A percentile compares a stretch with the other conserved stretches of the same genome.
phyloP scores from a whole-genome alignment of 2,797 vertebrate genomes.

The Remorina albescens region DNA sequence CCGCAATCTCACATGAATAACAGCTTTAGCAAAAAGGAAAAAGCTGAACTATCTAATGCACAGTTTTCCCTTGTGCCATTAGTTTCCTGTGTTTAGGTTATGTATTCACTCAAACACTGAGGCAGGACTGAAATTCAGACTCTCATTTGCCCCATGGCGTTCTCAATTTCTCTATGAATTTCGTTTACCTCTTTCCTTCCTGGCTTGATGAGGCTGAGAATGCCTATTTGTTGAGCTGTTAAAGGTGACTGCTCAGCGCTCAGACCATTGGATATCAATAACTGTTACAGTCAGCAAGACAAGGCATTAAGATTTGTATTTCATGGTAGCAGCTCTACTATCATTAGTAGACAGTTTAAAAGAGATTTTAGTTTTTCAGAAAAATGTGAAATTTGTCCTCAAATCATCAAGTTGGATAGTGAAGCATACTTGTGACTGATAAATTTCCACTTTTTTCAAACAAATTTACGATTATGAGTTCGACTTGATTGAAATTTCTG shows the following conservation, averaged over 20 bases:
- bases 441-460: background rate
- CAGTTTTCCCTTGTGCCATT: background rate
- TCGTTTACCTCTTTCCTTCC: constrained; percentile 31
- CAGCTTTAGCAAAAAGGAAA: background rate
- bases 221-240: constrained; percentile 46
- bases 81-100: background rate
- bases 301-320: background rate
- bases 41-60: background rate
- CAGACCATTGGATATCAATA: constrained; percentile 52
- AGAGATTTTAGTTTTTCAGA: background rate
- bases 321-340: background rate
- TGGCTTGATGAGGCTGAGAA: constrained; percentile 15
- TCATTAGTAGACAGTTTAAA: background rate
- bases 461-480: background rate
- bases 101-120: constrained; percentile 4
- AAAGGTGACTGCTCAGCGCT: constrained; percentile 26
- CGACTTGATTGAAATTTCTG: background rate
- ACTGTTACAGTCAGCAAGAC: constrained; percentile 35
- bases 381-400: background rate
- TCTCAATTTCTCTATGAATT: constrained; percentile 14
- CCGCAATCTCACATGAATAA: background rate
- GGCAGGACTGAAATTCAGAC: constrained; percentile 25
- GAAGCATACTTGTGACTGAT: background rate
- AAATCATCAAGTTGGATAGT: background rate
- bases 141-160: constrained; percentile 31